Conservation (phyloP, 2,888 invertebrate species). For the Drosophila rellima region DNA sequence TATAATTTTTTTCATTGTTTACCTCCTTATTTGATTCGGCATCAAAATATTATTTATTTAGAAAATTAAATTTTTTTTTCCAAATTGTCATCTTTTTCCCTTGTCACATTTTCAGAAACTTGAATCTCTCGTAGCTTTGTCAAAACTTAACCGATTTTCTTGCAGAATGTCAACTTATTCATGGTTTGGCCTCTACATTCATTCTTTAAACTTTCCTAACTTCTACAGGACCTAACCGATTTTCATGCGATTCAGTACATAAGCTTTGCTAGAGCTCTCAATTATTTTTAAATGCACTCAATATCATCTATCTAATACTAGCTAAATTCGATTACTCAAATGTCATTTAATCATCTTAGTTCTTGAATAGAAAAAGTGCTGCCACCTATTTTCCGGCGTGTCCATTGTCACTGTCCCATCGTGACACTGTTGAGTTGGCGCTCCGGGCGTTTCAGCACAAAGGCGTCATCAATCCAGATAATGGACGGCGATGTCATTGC, state of each 20-base stretch:
- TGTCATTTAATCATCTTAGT: slow-evolving; percentile 8
- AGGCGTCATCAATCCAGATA: slow-evolving; percentile 61
- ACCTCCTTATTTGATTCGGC: too few species aligned
- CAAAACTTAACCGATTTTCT: neutral
- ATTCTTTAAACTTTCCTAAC: too few species aligned
- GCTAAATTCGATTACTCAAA: too few species aligned
- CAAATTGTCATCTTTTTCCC: too few species aligned
- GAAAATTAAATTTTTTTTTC: too few species aligned
- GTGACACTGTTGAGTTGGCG: slow-evolving; percentile 59
- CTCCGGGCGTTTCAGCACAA: slow-evolving; percentile 20
- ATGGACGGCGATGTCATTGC: slow-evolving; percentile 48
- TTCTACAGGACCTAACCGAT: too few species aligned
- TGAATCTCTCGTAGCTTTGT: neutral
- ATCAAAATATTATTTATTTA: too few species aligned
- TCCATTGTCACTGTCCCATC: slow-evolving; percentile 22
- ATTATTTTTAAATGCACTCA: neutral
- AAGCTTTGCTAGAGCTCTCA: too few species aligned
- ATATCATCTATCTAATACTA: neutral
- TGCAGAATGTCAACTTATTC: neutral
- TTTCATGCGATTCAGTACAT: too few species aligned
- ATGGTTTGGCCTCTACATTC: too few species aligned
- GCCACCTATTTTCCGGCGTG: slow-evolving; percentile 14
- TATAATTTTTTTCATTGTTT: too few species aligned
- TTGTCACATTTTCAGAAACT: neutral
- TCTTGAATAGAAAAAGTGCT: slow-evolving; percentile 16